Base-by-base conservation (phyloP, 2,797 vertebrate species). In the Euphonia xanthogaster region DNA sequence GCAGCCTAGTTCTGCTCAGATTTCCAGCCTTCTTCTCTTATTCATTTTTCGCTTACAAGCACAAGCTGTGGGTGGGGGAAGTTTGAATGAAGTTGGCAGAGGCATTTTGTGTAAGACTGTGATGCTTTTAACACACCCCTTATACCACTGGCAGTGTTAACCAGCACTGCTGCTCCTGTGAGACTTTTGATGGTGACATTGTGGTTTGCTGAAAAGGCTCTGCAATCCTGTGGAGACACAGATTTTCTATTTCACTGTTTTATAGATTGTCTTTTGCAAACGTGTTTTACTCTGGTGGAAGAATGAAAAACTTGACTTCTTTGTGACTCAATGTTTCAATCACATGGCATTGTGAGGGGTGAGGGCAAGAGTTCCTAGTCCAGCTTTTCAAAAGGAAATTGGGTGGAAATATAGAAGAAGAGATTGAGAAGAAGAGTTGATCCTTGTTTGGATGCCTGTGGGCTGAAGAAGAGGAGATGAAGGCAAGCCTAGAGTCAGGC, bases 281-380 rank as follows among this genome's bases (percentile, higher is more conserved):
- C 20, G 7, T 30, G 65, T 33, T 25, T 65, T 73, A 35, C 8
- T 60, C 12, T 55, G 40, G 28, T 20, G 39, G 60, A 60, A 13
- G 73, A 37, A 61, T 28, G 12, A 50, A 74, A 53, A 62, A 11
- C 10, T 25, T n/a, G 42, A 72, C 8, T 61, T 63, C 22, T 47
- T 71, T 20, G 16, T 40, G 54, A 57, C 10, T 42, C 3, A 3
- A 2, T 30, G 25, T 25, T 67, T 55, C 44, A 71, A 54, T 58
- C 1, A 3, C 12, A 6, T 27, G 33, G 9, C 9, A 6, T 7
- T 54, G 44, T 2, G 2, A 58, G 28, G 10, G 17, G 18, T 8
- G 17, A 21, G 25, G 22, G 3, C 7, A 14, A 48, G 6, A 3
- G 14, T 14, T 73, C 37, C 10, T 19, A 33, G 45, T 1, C 33